Percentiles rank a stretch among this genome's conserved stretches.
These are phyloP conservation scores for Stegodyphus dumicola DNA, from an alignment of 1,140 invertebrate species.

Conservation along the genomic window DNA sequence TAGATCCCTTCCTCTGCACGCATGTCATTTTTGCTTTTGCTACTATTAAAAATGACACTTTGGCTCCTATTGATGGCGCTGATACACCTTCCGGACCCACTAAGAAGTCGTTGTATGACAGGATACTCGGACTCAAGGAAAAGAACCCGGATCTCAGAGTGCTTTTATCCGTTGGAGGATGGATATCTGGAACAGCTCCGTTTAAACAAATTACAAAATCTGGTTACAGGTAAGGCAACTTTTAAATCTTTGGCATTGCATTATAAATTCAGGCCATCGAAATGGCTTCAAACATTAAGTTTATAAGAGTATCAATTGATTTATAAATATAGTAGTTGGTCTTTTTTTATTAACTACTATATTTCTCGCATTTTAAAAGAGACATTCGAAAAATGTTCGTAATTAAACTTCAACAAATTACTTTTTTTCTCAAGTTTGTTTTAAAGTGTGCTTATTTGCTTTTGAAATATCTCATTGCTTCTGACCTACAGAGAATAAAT, in stretches of 20 bases:
- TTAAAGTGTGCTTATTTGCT: too few species aligned
- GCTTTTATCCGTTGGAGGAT: constrained; percentile 91
- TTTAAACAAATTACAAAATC: constrained; percentile 87
- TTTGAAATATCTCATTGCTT: too few species aligned
- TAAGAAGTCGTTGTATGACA: constrained; percentile 80
- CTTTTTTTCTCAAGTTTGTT: too few species aligned
- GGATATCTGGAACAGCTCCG: constrained; percentile 91
- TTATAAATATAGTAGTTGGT: too few species aligned
- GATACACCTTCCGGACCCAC: constrained; percentile 73
- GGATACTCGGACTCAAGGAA: constrained; percentile 84
- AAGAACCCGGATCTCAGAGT: constrained; percentile 92
- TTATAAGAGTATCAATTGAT: too few species aligned
- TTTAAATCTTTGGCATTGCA: background rate
- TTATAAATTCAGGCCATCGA: background rate
- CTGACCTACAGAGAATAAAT: too few species aligned
- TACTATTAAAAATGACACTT: constrained; percentile 78
- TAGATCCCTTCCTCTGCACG: constrained; percentile 87
- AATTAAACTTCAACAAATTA: too few species aligned
- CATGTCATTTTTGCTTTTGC: constrained; percentile 95
- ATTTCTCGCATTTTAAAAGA: too few species aligned
- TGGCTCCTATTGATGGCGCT: constrained; percentile 78
- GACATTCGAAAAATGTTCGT: too few species aligned
- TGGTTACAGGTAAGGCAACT: constrained; percentile 65
- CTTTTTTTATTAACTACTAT: too few species aligned
- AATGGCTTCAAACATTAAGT: background rate